Conservation (phyloP, 2,113 vertebrate species). For the Pachycephala philippinensis region DNA sequence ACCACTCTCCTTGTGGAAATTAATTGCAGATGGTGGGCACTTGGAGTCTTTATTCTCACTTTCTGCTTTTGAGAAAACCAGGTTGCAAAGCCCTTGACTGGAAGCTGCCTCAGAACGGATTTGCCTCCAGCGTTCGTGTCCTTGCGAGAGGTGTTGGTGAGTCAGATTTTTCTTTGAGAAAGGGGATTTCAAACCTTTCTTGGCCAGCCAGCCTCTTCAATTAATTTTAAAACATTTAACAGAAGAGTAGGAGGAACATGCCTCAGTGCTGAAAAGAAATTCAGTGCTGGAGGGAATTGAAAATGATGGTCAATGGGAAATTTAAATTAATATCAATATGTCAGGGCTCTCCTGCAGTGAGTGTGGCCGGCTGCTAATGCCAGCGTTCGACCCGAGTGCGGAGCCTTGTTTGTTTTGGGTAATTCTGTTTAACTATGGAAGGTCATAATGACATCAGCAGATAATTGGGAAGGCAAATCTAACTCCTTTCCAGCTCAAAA, state of each 20-base stretch:
- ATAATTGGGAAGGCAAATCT: background rate
- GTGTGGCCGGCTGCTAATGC: background rate
- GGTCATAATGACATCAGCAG: background rate
- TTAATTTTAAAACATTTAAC: slow-evolving; percentile 36
- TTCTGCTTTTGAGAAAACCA: background rate
- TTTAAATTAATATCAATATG: background rate
- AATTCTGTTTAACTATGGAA: background rate
- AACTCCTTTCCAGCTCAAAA: background rate
- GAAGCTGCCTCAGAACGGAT: background rate
- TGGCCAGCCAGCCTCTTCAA: slow-evolving; percentile 9
- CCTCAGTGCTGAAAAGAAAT: background rate
- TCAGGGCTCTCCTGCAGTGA: background rate
- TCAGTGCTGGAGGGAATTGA: background rate
- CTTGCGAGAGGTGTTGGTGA: background rate
- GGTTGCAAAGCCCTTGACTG: background rate
- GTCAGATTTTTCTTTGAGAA: background rate
- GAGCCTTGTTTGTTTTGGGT: background rate
- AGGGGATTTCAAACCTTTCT: background rate
- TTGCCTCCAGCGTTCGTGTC: background rate
- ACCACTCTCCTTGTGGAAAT: background rate
- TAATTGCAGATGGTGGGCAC: background rate
- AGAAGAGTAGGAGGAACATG: background rate
- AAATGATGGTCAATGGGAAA: slow-evolving; percentile 33
- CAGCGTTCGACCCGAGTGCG: accelerated
- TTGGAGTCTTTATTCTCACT: background rate